Evolutionary conservation across 2,888 invertebrate species (phyloP), one percentile per base, ranked within the genome.

Genomic region (Sinelater perroti): DNA sequence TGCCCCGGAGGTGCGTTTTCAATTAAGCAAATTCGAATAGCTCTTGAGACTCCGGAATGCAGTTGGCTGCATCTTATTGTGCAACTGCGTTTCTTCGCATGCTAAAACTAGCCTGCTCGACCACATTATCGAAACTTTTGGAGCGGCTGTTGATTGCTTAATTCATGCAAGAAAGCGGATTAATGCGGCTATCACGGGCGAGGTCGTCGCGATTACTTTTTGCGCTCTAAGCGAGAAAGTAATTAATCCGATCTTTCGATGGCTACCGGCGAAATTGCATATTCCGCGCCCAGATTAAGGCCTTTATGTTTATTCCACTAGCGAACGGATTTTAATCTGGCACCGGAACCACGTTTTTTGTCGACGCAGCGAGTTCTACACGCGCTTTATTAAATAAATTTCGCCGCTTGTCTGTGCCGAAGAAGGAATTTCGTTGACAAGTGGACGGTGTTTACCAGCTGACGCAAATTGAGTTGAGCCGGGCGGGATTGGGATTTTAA

Each of bases 381-480:
- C n/a, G 40, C 24, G 24, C 26, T 49, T 49, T 13, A 28, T 18
- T 28, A 50, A 50, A 38, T 10, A 38, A 38, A 26, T 36, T 36
- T 40, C 40, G 10, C 14, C 30, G 21, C 28, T 20, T 20, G 38
- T 38, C 38, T n/a, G 21, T 13, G 13, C 35, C 46, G 21, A 53
- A 53, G 35, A 46, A 24, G 14, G 38, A 46, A 54, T 46, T 54
- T 46, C 11, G 38, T 26, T 45, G 55, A 55, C 55, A 42, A 55
- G 49, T 49, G 49, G 55, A 42, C 55, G 55, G 33, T 49, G 40
- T 55, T 49, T 55, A 49, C 40, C 28, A 31, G 49, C 55, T 42
- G 49, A 55, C 55, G 47, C 49, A 55, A 55, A 55, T 55, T 49
- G 55, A 47, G 47, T 55, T 55, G 47, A 55, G 47, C 42, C 47